Base-by-base conservation (phyloP, 2,797 vertebrate species). In the Buceros bicornis region DNA sequence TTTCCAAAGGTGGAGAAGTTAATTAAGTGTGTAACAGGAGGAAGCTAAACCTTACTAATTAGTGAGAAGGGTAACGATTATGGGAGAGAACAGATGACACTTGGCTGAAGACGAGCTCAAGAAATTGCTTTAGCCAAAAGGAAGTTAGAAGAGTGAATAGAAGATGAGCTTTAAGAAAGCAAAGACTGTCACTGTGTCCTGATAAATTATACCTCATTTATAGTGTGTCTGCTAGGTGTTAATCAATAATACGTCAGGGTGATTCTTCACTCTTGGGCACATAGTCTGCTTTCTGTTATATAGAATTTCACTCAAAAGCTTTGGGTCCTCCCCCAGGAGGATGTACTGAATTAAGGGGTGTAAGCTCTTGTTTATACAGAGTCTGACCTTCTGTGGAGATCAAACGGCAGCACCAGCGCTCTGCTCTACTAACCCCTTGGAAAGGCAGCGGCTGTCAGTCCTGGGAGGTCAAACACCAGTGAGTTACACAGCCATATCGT, bases 1-100 rank as follows among this genome's bases (percentile, higher is more conserved):
- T 97, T 96, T 97, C 87, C 94, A 97, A 91, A 97, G 96, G 96
- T 94, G 96, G 90, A 95, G 88, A 96, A 95, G 95, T 96, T 97
- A 97, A 96, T 96, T 97, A 96, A 94, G 91, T 96, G 87, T 95
- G 83, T 91, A 96, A 92, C 94, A 91, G 89, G 89, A 96, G 84
- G 94, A 93, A 96, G 77, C 95, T 90, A 95, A 95, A 96, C 87
- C 89, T 96, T 56, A 78, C 93, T 96, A 97, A 96, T 97, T 95
- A 96, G 91, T 18, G 2, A 72, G 94, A 93, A 95, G 87, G 95
- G 85, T 96, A 96, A 95, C 54, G 56, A 96, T 97, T 96, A 94
- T 93, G 89, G 95, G 87, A 95, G 66, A 94, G 91, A 93, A 81
- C 91, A 94, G 95, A 96, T 96, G 95, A 95, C 95, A 96, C 85